These are phyloP conservation scores for Eupithecia dodoneata DNA, from an alignment of 2,888 invertebrate genomes.

Conservation along the genomic window DNA sequence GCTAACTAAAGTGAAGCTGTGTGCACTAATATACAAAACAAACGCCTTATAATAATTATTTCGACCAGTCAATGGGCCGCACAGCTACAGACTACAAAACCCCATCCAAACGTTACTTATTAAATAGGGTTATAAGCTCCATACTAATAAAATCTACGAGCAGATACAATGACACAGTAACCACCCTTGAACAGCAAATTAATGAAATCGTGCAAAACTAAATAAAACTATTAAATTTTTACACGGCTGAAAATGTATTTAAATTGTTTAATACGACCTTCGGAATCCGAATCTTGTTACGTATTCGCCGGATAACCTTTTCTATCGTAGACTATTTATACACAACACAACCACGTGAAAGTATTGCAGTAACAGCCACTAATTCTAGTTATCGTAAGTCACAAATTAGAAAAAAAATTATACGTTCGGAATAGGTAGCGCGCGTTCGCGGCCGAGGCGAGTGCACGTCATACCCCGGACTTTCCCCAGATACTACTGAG, in stretches of 20 bases:
- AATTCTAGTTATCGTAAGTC: background rate
- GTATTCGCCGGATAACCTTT: constrained; percentile 26
- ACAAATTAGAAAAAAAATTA: constrained; percentile 27
- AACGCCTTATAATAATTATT: background rate
- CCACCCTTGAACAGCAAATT: constrained; percentile 9
- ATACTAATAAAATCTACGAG: constrained; percentile 16
- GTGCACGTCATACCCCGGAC: constrained; percentile 66
- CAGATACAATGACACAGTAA: background rate
- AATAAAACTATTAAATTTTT: background rate
- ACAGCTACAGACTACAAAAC: background rate
- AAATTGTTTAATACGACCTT: constrained; percentile 36
- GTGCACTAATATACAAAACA: background rate
- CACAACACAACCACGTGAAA: constrained; percentile 31
- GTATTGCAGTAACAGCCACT: constrained; percentile 9
- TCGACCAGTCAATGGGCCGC: background rate
- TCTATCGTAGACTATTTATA: constrained; percentile 6
- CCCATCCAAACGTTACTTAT: constrained; percentile 4
- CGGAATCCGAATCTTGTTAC: constrained; percentile 29
- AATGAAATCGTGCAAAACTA: constrained; percentile 24
- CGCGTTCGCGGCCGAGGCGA: constrained; percentile 55
- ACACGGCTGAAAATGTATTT: constrained; percentile 11
- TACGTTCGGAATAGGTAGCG: constrained; percentile 51
- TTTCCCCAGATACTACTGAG: constrained; percentile 63
- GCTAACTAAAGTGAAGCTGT: background rate
- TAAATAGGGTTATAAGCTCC: constrained; percentile 22